A percentile compares a stretch with the other conserved stretches of the same genome.
phyloP scores from a whole-genome alignment of 1,140 invertebrate species.

The Holcopasites calliopsidis region DNA sequence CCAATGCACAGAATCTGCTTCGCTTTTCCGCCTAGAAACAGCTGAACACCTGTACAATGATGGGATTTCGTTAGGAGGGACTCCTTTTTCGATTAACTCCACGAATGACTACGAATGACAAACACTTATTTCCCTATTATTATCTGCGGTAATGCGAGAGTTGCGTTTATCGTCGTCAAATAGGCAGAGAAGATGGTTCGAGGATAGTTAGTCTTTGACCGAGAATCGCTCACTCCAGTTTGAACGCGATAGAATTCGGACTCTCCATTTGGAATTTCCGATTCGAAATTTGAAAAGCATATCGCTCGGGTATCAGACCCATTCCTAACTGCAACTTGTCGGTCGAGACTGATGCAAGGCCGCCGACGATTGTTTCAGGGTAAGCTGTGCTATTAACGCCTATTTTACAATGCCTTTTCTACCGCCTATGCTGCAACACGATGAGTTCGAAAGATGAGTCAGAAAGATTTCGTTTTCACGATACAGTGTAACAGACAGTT shows the following conservation, averaged over 20 bases:
- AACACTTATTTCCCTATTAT: no score
- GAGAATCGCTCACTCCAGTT: no score
- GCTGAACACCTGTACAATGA: no score
- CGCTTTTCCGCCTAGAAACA: no score
- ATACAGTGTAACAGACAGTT: not conserved
- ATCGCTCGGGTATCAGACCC: not conserved
- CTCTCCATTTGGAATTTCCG: no score
- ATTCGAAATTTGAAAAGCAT: not conserved
- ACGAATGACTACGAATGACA: no score
- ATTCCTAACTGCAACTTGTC: constrained; percentile 10
- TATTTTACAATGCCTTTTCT: not conserved
- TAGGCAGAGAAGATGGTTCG: no score
- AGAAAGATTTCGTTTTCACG: not conserved
- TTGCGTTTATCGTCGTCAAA: no score
- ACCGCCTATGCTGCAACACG: not conserved
- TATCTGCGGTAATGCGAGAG: no score
- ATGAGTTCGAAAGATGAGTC: constrained; percentile 18
- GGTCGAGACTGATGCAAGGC: constrained; percentile 47
- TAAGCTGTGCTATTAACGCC: constrained; percentile 33
- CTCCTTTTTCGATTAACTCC: no score
- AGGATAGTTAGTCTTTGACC: no score
- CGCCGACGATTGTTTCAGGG: constrained; percentile 36
- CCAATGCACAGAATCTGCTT: not conserved
- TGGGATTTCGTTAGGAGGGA: not conserved
- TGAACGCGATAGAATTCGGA: no score